Evolutionary conservation across 2,797 vertebrate species (phyloP).

Genomic region (Manis crassicaudata): DNA sequence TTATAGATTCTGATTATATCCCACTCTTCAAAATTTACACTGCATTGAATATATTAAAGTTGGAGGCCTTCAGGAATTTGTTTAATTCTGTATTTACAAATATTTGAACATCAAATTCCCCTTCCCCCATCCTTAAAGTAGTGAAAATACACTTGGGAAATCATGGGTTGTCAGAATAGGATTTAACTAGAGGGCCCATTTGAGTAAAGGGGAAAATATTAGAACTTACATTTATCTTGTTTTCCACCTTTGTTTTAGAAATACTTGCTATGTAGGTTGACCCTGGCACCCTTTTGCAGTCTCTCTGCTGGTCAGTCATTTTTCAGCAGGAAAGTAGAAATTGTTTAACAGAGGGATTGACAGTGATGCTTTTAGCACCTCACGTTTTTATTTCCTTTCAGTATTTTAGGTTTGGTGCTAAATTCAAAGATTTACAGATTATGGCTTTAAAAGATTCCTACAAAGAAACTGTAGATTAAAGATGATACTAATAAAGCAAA

Average conservation of each 20-base stretch:
- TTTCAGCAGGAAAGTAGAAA: neutral
- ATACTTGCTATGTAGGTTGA: neutral
- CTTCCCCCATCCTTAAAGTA: neutral
- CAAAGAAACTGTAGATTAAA: constrained; percentile 7
- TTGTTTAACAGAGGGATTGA: neutral
- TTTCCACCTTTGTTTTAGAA: neutral
- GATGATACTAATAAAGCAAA: constrained; percentile 28
- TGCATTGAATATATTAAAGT: constrained; percentile 18
- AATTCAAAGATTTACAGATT: neutral
- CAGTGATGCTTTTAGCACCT: neutral
- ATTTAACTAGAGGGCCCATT: neutral
- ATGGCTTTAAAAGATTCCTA: neutral
- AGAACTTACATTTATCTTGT: neutral
- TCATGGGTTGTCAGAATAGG: neutral
- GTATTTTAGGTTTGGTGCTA: neutral
- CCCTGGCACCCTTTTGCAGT: neutral
- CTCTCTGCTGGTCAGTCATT: neutral
- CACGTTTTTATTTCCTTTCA: neutral
- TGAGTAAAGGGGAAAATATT: neutral
- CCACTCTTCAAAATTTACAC: neutral
- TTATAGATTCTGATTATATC: neutral
- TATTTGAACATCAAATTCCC: neutral
- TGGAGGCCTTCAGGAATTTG: neutral
- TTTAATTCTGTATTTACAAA: constrained; percentile 11
- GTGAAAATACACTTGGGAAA: neutral